Percentiles rank a stretch among this genome's conserved stretches.
phyloP scores from a whole-genome alignment of 2,797 vertebrate species.

The Rhincodon typus region DNA sequence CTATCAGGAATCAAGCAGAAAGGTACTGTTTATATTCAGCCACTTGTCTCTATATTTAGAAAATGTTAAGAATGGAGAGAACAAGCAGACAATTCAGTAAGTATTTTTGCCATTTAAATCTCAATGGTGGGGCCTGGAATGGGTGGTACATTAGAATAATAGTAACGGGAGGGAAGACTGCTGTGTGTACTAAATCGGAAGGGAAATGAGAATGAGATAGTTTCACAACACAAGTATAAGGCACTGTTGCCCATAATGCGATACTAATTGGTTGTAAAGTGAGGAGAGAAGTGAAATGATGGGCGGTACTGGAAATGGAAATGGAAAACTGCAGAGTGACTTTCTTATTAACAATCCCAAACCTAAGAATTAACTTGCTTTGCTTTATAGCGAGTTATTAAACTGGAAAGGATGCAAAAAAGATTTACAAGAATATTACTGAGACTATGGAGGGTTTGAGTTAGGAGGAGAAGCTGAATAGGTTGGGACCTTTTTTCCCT shows the following conservation, averaged over 20 bases:
- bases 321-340: not conserved
- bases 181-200: not conserved
- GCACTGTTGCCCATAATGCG: not conserved
- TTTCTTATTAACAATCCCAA: not conserved
- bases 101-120: not conserved
- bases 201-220: not conserved
- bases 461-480: too few relatives aligned
- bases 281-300: not conserved
- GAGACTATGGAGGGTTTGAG: too few relatives aligned
- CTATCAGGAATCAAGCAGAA: slow-evolving; percentile 47
- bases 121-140: not conserved
- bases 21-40: slow-evolving; percentile 52
- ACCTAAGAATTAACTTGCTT: not conserved
- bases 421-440: too few relatives aligned
- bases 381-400: not conserved
- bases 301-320: not conserved
- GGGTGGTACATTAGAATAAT: not conserved
- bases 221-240: not conserved
- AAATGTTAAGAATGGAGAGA: not conserved
- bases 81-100: not conserved
- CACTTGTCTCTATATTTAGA: not conserved
- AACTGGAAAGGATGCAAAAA: too few relatives aligned
- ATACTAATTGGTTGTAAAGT: slow-evolving; percentile 13
- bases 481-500: too few relatives aligned
- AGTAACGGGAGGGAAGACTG: not conserved